These are phyloP conservation scores for Heliconius sara DNA, from an alignment of 2,888 invertebrate species.

Conservation along the genomic window DNA sequence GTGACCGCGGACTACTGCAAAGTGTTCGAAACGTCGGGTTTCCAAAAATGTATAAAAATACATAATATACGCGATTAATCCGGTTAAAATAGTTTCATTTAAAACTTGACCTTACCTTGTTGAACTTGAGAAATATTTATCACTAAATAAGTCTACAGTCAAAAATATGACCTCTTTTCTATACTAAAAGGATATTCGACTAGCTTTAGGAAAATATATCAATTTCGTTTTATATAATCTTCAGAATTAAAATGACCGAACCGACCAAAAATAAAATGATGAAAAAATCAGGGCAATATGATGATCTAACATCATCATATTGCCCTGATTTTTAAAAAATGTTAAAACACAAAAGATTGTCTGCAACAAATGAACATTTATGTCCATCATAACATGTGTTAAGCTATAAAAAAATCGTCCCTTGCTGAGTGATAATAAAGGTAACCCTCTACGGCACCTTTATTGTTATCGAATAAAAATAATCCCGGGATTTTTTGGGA, in stretches of 20 bases:
- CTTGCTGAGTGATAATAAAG: slow-evolving; percentile 82
- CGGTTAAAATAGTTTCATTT: no score
- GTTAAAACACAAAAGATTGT: slow-evolving; percentile 32
- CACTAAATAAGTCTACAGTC: not conserved
- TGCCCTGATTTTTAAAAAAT: not conserved
- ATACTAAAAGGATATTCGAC: not conserved
- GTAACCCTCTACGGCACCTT: slow-evolving; percentile 81
- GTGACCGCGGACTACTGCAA: no score
- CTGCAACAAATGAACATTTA: slow-evolving; percentile 40
- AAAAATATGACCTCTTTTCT: not conserved
- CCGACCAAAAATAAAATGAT: no score
- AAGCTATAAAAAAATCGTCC: slow-evolving; percentile 78
- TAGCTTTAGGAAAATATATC: no score
- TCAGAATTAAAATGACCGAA: not conserved
- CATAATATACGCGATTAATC: no score
- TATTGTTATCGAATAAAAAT: slow-evolving; percentile 84
- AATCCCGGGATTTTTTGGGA: slow-evolving; percentile 81
- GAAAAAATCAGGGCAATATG: no score
- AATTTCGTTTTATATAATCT: no score
- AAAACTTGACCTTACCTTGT: not conserved
- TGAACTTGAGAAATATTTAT: not conserved
- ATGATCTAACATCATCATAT: not conserved
- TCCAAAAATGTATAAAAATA: no score
- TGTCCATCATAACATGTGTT: slow-evolving; percentile 69
- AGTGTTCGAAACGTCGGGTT: no score